Percentiles rank a stretch among this genome's conserved stretches.
Evolutionary conservation across 2,113 vertebrate genomes (phyloP).

Genomic region (Athene cunicularia): DNA sequence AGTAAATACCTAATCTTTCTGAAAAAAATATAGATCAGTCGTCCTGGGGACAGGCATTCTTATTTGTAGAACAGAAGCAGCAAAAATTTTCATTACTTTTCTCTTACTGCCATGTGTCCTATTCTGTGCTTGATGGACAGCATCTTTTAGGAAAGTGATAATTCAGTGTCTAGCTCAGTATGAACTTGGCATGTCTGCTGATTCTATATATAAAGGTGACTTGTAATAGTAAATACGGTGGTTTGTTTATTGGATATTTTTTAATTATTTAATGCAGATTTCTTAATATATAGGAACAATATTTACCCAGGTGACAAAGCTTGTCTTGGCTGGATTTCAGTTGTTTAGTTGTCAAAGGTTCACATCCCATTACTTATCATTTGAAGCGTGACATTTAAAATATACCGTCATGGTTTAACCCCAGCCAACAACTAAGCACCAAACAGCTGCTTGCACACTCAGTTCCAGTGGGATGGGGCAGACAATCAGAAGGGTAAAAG

Average conservation of each 20-base stretch:
- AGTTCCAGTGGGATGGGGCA: too few relatives aligned
- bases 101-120: neutral
- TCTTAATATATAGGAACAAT: neutral
- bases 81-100: neutral
- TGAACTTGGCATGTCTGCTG: neutral
- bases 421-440: neutral
- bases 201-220: neutral
- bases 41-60: neutral
- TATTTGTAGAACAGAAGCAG: neutral
- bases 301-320: neutral
- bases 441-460: neutral
- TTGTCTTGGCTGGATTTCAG: neutral
- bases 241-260: neutral
- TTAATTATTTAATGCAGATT: neutral
- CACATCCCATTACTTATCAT: neutral
- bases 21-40: neutral
- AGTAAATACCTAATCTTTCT: neutral
- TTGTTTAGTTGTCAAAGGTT: neutral
- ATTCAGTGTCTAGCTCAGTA: neutral
- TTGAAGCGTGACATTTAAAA: neutral
- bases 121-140: neutral
- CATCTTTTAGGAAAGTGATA: neutral
- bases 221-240: neutral
- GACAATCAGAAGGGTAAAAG: too few relatives aligned
- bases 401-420: neutral